phyloP scores from a whole-genome alignment of 53 echinoderm and acorn worm genomes.

The Crossaster papposus region DNA sequence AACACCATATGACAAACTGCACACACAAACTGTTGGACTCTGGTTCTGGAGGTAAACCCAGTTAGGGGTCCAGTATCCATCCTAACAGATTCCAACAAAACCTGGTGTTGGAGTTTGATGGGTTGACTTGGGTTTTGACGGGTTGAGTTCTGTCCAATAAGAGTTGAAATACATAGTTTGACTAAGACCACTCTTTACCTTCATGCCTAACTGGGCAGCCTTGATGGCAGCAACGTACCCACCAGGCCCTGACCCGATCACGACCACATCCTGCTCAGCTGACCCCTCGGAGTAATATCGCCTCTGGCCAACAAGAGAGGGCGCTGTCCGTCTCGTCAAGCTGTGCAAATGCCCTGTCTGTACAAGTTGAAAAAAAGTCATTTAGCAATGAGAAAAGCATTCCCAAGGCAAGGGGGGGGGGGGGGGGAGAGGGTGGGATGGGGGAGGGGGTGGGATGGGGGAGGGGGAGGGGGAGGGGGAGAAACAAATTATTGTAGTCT shows the following conservation, averaged over 20 bases:
- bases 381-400: neutral
- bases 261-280: constrained; percentile 85
- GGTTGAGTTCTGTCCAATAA: too few relatives aligned
- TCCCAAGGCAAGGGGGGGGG: neutral
- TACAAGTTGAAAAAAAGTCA: neutral
- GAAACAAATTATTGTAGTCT: too few relatives aligned
- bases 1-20: too few relatives aligned
- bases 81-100: too few relatives aligned
- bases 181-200: constrained; percentile 46
- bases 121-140: too few relatives aligned
- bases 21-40: too few relatives aligned
- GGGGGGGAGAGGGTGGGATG: too few relatives aligned
- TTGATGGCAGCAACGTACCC: constrained; percentile 98
- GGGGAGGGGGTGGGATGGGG: too few relatives aligned
- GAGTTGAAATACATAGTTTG: neutral
- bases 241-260: constrained; percentile 97
- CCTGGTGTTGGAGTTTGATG: too few relatives aligned
- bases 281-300: constrained; percentile 76
- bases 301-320: constrained; percentile 60
- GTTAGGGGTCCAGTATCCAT: too few relatives aligned
- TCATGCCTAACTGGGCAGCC: constrained; percentile 94
- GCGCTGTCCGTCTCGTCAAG: constrained; percentile 44
- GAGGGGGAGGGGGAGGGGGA: too few relatives aligned
- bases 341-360: constrained; percentile 46
- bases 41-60: too few relatives aligned